Percentiles rank a stretch among this genome's conserved stretches.
phyloP scores from a whole-genome alignment of 2,888 invertebrate genomes.

The Spilarctia lutea region DNA sequence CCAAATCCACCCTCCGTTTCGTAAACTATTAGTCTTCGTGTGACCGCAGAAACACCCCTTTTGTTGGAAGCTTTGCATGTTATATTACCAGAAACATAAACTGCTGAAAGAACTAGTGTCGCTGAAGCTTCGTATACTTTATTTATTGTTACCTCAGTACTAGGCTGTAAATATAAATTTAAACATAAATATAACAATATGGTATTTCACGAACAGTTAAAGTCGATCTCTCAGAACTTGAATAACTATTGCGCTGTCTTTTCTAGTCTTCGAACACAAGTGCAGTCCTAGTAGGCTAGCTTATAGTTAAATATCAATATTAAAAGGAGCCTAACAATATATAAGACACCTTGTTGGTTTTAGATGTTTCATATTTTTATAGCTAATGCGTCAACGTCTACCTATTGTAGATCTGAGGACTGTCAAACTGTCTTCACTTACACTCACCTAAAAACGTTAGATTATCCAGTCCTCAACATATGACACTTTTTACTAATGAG shows the following conservation, averaged over 20 bases:
- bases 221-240: not conserved
- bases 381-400: not conserved
- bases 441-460: too few relatives aligned
- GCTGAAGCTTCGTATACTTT: conserved; percentile 61
- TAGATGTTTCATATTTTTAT: not conserved
- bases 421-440: not conserved
- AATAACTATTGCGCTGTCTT: not conserved
- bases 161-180: conserved; percentile 48
- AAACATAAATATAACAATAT: not conserved
- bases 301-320: not conserved
- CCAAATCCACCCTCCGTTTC: conserved; percentile 74
- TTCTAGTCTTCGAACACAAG: not conserved
- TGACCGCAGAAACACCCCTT: conserved; percentile 1
- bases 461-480: too few relatives aligned
- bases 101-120: conserved; percentile 52
- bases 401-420: too few relatives aligned
- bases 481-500: not conserved
- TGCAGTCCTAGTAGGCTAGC: not conserved
- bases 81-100: conserved; percentile 61
- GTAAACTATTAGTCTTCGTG: conserved; percentile 62
- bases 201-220: not conserved
- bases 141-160: conserved; percentile 20
- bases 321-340: not conserved
- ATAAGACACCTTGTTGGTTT: too few relatives aligned
- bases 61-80: conserved; percentile 65